These are phyloP conservation scores for Corythoichthys intestinalis DNA, from an alignment of 2,113 vertebrate genomes.

Conservation along the genomic window DNA sequence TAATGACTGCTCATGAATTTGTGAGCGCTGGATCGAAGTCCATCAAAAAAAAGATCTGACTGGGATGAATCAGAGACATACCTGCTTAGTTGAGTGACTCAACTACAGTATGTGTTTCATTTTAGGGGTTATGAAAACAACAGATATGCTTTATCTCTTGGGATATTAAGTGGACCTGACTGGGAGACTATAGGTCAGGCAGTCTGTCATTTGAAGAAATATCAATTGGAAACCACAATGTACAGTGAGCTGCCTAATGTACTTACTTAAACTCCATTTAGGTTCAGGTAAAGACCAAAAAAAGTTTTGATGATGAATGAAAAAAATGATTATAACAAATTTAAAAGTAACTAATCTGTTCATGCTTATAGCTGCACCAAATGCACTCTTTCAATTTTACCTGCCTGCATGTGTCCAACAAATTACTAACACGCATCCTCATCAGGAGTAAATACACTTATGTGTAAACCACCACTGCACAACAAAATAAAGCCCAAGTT, in stretches of 20 bases:
- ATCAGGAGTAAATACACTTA: too few species aligned
- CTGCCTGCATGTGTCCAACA: too few species aligned
- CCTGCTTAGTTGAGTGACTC: not conserved
- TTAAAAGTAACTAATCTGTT: too few species aligned
- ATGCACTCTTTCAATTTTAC: too few species aligned
- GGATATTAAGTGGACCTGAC: constrained; percentile 12
- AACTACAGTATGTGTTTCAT: not conserved
- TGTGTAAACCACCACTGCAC: too few species aligned
- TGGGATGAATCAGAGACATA: not conserved
- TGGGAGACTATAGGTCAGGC: not conserved
- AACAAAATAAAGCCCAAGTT: too few species aligned
- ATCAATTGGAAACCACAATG: not conserved
- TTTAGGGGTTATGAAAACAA: constrained; percentile 7
- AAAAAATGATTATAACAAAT: not conserved
- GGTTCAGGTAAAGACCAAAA: not conserved
- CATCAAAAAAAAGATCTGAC: constrained; percentile 2
- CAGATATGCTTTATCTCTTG: constrained; percentile 1
- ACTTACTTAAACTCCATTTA: not conserved
- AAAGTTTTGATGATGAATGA: not conserved
- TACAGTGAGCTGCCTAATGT: not conserved
- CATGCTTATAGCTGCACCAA: too few species aligned
- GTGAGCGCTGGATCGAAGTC: constrained; percentile 8
- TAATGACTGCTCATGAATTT: constrained; percentile 13
- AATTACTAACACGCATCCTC: too few species aligned
- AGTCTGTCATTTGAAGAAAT: not conserved